Conservation (phyloP, 2,888 invertebrate genomes). For the Bombyx huttoni region DNA sequence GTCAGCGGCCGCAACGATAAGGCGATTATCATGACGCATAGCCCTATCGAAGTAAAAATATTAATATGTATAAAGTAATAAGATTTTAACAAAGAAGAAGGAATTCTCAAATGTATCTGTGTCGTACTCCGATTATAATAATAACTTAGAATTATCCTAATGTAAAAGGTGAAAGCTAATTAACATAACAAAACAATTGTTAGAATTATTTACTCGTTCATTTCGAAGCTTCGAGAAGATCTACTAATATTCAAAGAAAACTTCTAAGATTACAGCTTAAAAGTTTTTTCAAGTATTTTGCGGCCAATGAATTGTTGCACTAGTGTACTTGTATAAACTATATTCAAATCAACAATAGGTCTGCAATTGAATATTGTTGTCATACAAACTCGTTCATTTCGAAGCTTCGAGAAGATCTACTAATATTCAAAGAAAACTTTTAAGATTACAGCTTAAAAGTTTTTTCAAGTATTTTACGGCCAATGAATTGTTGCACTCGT, state of each 20-base stretch:
- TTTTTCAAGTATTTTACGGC: too few relatives aligned
- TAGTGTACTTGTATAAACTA: background rate
- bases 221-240: background rate
- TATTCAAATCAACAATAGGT: constrained; percentile 15
- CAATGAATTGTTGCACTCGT: background rate
- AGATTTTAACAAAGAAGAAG: constrained; percentile 1
- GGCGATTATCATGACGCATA: too few relatives aligned
- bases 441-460: too few relatives aligned
- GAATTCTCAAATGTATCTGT: constrained; percentile 1
- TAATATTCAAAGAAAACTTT: constrained; percentile 19
- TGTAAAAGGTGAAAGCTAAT: constrained; percentile 4
- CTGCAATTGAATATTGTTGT: constrained; percentile 18
- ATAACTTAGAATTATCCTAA: constrained; percentile 1
- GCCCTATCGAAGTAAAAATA: too few relatives aligned
- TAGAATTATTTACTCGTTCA: background rate
- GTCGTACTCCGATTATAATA: constrained; percentile 1
- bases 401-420: constrained; percentile 38
- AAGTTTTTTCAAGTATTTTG: too few relatives aligned
- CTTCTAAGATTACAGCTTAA: too few relatives aligned
- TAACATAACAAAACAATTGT: constrained; percentile 1
- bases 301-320: background rate
- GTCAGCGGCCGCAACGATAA: too few relatives aligned
- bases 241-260: too few relatives aligned
- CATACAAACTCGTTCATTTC: constrained; percentile 30
- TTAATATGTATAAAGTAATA: constrained; percentile 1